Evolutionary conservation across 2,888 invertebrate genomes (phyloP).

Genomic region (Aquatica leii): DNA sequence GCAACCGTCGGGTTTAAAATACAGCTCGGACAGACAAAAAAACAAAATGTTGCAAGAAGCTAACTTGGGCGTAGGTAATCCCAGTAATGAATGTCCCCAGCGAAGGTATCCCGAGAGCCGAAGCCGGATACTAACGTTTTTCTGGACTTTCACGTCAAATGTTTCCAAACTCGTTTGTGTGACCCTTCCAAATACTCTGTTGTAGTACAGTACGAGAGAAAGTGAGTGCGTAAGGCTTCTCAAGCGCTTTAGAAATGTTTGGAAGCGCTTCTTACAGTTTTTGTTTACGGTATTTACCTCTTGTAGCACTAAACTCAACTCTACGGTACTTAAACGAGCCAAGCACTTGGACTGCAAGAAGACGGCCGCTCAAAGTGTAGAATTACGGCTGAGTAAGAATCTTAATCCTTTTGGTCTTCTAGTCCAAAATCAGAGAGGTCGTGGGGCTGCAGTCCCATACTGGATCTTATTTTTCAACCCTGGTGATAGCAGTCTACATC

Average conservation of each 20-base stretch:
- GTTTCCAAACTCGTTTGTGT: conserved; percentile 34
- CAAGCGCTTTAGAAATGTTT: conserved; percentile 44
- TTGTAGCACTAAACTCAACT: conserved; percentile 43
- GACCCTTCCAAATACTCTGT: conserved; percentile 45
- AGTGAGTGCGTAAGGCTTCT: conserved; percentile 49
- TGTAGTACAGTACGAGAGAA: conserved; percentile 49
- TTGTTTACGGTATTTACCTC: conserved; percentile 29
- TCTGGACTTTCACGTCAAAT: conserved; percentile 49
- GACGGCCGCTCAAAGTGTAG: no score
- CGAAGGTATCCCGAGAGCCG: conserved; percentile 45
- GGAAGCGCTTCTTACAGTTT: conserved; percentile 36
- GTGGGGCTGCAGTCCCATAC: conserved; percentile 39
- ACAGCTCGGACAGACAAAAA: conserved; percentile 25
- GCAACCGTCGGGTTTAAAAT: no score
- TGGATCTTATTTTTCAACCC: conserved; percentile 20
- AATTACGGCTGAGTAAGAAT: conserved; percentile 7
- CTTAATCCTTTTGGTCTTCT: conserved; percentile 34
- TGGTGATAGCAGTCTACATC: conserved; percentile 44
- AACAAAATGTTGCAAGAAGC: conserved; percentile 36
- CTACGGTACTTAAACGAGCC: conserved; percentile 42
- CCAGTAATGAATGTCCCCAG: conserved; percentile 39
- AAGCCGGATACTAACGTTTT: conserved; percentile 47
- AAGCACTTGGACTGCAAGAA: background rate
- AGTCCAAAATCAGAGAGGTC: conserved; percentile 46
- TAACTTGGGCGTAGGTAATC: conserved; percentile 39